Evolutionary conservation across 1,140 invertebrate species (phyloP), one percentile per base, ranked within the genome.

Genomic region (Drosophila triauraria): DNA sequence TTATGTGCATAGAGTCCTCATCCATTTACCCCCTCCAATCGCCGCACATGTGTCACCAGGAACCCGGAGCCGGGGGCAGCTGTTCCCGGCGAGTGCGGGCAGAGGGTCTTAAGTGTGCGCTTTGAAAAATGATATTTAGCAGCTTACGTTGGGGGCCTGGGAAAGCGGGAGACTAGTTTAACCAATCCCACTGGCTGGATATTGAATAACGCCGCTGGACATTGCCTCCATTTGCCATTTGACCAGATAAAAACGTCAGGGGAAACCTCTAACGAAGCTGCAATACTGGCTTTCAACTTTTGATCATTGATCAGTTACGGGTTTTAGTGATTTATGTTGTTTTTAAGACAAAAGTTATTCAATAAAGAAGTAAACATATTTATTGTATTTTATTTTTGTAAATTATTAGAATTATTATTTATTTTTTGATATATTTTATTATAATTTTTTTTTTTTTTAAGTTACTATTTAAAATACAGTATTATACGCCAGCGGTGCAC

Each of bases 71-170:
- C 35, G 8, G 40, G 47, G 40, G 13, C 48, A 56, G 56, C 56
- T 67, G 61, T 42, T 59, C 25, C 57, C 57, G 20, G 9, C 13
- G 40, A 43, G 57, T 61, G 20, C n/a, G 47, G 10, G 32, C 6
- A 12, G n/a, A 8, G 53, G 38, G 69, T 54, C 58, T 64, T 74
- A 30, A 42, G 51, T 75, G 69, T 63, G 71, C 9, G 17, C 71
- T 75, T 65, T 75, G 71, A 65, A 75, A 76, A 75, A 76, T 76
- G 60, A 65, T 75, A 75, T 76, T 75, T 54, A 70, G 75, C 75
- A 54, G 74, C 74, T 78, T 61, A 78, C 38, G 40, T 38, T 25
- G 23, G 43, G 62, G 43, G 61, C 54, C 75, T 57, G 63, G 74
- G 62, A 60, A 65, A 68, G 20, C 60, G n/a, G 60, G 48, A 57